These are phyloP conservation scores for Melieria picta DNA, from an alignment of 2,888 invertebrate genomes.

Conservation along the genomic window DNA sequence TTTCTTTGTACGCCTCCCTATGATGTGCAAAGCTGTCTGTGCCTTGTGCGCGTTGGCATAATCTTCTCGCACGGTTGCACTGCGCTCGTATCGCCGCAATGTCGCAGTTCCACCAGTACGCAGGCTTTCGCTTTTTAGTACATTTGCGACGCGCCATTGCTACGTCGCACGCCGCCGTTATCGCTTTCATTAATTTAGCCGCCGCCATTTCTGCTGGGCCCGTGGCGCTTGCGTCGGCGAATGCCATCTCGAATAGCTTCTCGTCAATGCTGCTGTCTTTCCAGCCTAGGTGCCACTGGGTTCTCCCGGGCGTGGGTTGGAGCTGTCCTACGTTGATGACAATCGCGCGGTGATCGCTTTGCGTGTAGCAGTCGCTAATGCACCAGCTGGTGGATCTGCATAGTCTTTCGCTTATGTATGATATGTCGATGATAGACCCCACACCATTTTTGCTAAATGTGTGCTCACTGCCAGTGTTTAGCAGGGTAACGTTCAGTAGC, in stretches of 20 bases:
- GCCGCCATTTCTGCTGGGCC: background rate
- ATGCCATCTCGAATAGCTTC: background rate
- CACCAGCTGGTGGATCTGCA: background rate
- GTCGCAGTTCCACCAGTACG: constrained; percentile 11
- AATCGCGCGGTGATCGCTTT: too few relatives aligned
- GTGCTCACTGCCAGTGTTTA: constrained; percentile 11
- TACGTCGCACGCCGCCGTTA: background rate
- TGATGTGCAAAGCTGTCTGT: background rate
- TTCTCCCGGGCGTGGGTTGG: background rate
- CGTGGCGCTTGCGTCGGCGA: background rate
- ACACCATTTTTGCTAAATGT: constrained; percentile 12
- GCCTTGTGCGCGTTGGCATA: background rate
- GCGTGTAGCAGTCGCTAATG: constrained; percentile 21
- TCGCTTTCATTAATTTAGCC: background rate
- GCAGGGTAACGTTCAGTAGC: background rate
- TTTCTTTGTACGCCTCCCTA: background rate
- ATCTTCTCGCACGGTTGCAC: background rate
- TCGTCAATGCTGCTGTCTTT: background rate
- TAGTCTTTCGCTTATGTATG: constrained; percentile 14
- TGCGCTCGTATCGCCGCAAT: background rate
- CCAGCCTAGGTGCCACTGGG: background rate
- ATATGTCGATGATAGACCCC: constrained; percentile 21
- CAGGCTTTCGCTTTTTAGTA: background rate
- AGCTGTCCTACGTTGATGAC: background rate
- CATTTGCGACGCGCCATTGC: background rate